These are phyloP conservation scores for Pomacea canaliculata DNA, from an alignment of 2,888 invertebrate species.

Conservation along the genomic window DNA sequence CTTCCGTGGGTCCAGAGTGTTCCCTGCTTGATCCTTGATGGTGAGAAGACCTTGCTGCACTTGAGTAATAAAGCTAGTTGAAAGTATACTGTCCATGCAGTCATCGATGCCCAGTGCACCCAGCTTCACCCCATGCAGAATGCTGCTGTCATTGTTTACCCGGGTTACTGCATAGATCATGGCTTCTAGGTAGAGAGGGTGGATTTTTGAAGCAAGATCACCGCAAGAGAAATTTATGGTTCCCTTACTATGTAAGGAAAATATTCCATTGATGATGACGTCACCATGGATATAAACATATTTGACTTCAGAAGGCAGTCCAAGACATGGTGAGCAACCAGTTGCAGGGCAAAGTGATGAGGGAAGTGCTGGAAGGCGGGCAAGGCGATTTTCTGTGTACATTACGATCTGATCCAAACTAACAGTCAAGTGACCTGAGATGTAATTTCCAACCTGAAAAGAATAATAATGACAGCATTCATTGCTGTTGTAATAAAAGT, in stretches of 20 bases:
- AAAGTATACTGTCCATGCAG: constrained; percentile 39
- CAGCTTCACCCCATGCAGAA: constrained; percentile 40
- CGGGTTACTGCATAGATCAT: constrained; percentile 50
- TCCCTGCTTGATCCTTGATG: constrained; percentile 41
- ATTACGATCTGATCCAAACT: constrained; percentile 46
- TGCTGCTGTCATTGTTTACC: constrained; percentile 16
- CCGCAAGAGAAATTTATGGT: constrained; percentile 49
- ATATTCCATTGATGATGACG: constrained; percentile 55
- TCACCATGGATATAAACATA: constrained; percentile 60
- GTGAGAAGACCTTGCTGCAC: constrained; percentile 43
- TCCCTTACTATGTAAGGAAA: constrained; percentile 54
- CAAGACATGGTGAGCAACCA: constrained; percentile 53
- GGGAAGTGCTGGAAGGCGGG: constrained; percentile 38
- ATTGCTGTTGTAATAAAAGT: too few relatives aligned
- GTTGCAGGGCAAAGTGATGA: constrained; percentile 51
- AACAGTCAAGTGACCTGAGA: constrained; percentile 44
- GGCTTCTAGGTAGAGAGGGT: constrained; percentile 46
- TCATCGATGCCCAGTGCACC: constrained; percentile 59
- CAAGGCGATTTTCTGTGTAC: constrained; percentile 46
- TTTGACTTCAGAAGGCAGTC: constrained; percentile 41
- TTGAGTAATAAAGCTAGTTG: constrained; percentile 34
- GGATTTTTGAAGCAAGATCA: constrained; percentile 38
- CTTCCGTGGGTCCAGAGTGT: constrained; percentile 47
- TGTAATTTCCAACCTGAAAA: constrained; percentile 55
- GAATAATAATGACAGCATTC: constrained; percentile 1